Evolutionary conservation across 2,113 vertebrate genomes (phyloP), one percentile per base, ranked within the genome.

Genomic region (Chrysochloris asiatica): DNA sequence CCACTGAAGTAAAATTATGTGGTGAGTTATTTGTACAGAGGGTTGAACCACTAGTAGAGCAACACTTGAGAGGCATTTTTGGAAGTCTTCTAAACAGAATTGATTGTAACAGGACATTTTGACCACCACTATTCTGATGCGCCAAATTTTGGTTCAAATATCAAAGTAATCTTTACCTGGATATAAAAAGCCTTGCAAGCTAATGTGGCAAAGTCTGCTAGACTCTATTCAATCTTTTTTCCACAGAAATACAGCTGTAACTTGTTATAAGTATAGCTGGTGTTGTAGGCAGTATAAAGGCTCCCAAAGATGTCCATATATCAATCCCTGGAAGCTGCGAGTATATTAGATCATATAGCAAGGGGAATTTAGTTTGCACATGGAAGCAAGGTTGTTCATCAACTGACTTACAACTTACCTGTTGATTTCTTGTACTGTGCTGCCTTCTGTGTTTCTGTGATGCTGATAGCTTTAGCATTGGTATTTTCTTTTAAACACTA

Each of bases 31-130:
- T 43, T 77, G 50, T 79, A 72, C 6, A 63, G 19, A 75, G 54
- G 54, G 19, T 50, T 72, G 47, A 69, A 52, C n/a, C 8, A 75
- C 4, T 90, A 26, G 21, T 80, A 75, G 9, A 26, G 0, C 17
- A 89, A 65, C 86, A 91, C 72, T 88, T 86, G 47, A 72, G 14
- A 72, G 28, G 47, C 41, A 72, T 12, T 88, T 91, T 81, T 28
- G n/a, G 43, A 24, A 85, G 41, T 43, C 10, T 87, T 77, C 28
- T 82, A 26, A 22, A 87, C 38, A 76, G 54, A 92, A 50, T 8
- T 88, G 56, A 88, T 43, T 90, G 43, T n/a, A n/a, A n/a, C n/a
- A 77, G 41, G 45, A 41, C 38, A 82, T 8, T 63, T 69, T 12
- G 7, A 61, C 36, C 28, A 83, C 21, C 4, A 63, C 24, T 45